These are phyloP conservation scores for Pristis pectinata DNA, from an alignment of 2,797 vertebrate genomes.

Conservation along the genomic window DNA sequence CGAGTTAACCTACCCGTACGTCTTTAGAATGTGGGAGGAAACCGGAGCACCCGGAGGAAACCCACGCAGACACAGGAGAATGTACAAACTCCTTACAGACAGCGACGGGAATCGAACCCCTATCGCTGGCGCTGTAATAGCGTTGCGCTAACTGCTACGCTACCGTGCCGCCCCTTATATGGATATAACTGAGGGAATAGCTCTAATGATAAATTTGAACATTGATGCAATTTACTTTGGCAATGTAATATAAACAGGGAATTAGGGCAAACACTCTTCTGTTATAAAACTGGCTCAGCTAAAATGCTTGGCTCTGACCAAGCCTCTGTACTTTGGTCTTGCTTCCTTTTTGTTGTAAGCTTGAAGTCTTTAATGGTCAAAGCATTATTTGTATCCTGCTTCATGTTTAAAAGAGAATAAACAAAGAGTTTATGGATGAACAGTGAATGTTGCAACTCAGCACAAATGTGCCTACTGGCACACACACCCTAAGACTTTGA, in stretches of 20 bases:
- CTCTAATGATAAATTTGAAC: background rate
- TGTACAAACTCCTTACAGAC: too few species aligned
- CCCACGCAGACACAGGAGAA: too few species aligned
- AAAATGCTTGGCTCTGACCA: background rate
- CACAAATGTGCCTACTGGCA: background rate
- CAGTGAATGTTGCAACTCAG: background rate
- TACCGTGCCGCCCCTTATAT: too few species aligned
- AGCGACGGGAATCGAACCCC: too few species aligned
- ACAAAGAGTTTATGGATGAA: background rate
- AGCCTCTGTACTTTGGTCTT: background rate
- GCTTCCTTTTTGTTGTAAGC: background rate
- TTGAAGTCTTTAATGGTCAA: background rate
- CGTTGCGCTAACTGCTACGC: too few species aligned
- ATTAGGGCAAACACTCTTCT: background rate
- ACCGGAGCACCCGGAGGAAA: too few species aligned
- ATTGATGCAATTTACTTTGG: constrained; percentile 10
- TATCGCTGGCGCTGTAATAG: too few species aligned
- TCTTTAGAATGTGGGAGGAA: too few species aligned
- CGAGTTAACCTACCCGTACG: too few species aligned
- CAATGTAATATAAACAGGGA: background rate
- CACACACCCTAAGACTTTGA: background rate
- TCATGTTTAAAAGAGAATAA: background rate
- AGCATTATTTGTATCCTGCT: background rate
- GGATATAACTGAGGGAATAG: background rate
- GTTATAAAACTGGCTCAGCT: background rate